phyloP scores from a whole-genome alignment of 2,113 vertebrate genomes.

The Eidolon helvum region DNA sequence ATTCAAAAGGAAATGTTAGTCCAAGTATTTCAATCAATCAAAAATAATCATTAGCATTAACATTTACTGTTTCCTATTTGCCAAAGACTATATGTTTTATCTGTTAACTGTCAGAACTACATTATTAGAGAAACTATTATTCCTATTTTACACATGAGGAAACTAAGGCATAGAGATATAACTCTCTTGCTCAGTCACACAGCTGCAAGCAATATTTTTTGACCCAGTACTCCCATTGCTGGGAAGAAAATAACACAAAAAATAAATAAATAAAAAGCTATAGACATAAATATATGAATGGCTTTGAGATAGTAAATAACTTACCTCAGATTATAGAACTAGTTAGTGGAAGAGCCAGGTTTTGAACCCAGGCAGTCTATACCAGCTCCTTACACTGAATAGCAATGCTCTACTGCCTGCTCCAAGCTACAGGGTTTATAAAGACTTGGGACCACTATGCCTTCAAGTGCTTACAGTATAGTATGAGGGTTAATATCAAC shows the following conservation, averaged over 20 bases:
- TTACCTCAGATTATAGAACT: not conserved
- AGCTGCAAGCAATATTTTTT: not conserved
- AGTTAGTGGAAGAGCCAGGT: not conserved
- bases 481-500: not conserved
- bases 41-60: not conserved
- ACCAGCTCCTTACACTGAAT: not conserved
- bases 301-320: not conserved
- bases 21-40: not conserved
- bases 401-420: not conserved
- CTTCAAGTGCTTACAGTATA: not conserved
- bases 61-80: not conserved
- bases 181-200: not conserved
- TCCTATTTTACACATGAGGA: not conserved
- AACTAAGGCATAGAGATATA: not conserved
- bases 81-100: not conserved
- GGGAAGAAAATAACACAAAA: slow-evolving; percentile 18
- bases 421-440: not conserved
- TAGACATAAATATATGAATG: not conserved
- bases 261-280: not conserved
- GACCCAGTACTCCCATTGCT: not conserved
- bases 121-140: not conserved
- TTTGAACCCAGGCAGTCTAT: not conserved
- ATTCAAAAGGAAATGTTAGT: slow-evolving; percentile 12
- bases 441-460: not conserved
- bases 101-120: not conserved